These are phyloP conservation scores for Camponotus fellah DNA, from an alignment of 2,888 invertebrate species.

Conservation along the genomic window DNA sequence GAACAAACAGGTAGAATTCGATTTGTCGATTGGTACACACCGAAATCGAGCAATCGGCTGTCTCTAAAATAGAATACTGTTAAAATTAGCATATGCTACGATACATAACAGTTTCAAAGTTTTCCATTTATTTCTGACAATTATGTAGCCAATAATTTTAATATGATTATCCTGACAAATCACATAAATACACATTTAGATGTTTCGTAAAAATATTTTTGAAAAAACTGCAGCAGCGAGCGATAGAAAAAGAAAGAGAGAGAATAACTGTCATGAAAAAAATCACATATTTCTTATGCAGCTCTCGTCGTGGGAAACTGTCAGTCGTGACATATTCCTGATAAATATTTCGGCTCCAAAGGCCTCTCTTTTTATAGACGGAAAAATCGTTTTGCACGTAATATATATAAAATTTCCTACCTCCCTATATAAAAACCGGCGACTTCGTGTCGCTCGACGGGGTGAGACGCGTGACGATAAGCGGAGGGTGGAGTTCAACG, in stretches of 20 bases:
- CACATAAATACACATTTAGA: not conserved
- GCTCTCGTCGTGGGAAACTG: slow-evolving; percentile 22
- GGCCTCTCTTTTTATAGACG: slow-evolving; percentile 38
- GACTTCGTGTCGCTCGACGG: slow-evolving; percentile 14
- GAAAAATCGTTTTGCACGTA: slow-evolving; percentile 47
- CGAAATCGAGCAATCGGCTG: slow-evolving; percentile 72
- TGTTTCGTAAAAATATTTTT: not conserved
- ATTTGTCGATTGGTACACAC: slow-evolving; percentile 72
- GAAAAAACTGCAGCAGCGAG: not conserved
- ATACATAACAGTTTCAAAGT: not conserved
- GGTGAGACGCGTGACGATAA: slow-evolving; percentile 36
- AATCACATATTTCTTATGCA: slow-evolving; percentile 25
- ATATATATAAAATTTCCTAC: slow-evolving; percentile 56
- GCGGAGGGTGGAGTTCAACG: slow-evolving; percentile 46
- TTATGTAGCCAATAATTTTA: not conserved
- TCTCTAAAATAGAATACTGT: not conserved
- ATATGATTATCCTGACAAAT: not conserved
- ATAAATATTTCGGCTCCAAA: slow-evolving; percentile 37
- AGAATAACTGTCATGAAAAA: not conserved
- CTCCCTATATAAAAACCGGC: slow-evolving; percentile 46
- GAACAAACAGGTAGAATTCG: slow-evolving; percentile 75
- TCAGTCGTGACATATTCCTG: slow-evolving; percentile 45
- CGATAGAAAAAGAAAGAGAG: not conserved
- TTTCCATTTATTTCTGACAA: not conserved
- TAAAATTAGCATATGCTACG: slow-evolving; percentile 11